phyloP scores from a whole-genome alignment of 2,888 invertebrate species.

The Drosophila pegasa region DNA sequence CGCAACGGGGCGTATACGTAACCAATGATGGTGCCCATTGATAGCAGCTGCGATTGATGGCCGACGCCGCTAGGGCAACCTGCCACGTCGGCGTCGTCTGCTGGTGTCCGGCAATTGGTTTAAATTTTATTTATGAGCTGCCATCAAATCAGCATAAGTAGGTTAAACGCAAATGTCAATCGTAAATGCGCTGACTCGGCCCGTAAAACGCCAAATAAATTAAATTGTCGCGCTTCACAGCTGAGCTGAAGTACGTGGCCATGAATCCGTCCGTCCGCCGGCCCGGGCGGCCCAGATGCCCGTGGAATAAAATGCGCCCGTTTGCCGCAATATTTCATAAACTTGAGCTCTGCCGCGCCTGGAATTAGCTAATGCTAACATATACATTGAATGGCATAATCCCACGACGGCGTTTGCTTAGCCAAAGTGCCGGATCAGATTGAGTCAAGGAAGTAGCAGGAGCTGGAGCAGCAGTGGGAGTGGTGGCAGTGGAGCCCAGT shows the following conservation, averaged over 20 bases:
- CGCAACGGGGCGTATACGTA: constrained; percentile 14
- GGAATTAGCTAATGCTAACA: constrained; percentile 73
- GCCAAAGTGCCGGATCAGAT: constrained; percentile 32
- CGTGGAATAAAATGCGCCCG: constrained; percentile 29
- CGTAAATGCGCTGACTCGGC: constrained; percentile 78
- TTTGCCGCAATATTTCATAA: constrained; percentile 72
- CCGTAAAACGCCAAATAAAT: constrained; percentile 76
- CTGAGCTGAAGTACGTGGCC: constrained; percentile 77
- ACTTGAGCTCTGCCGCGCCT: constrained; percentile 26
- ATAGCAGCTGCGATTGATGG: constrained; percentile 79
- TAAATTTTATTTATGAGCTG: constrained; percentile 82
- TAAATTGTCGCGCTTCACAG: constrained; percentile 76
- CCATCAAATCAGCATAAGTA: constrained; percentile 84
- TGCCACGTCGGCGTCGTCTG: constrained; percentile 3
- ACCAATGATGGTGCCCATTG: constrained; percentile 67
- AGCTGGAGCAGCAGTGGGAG: too few species aligned
- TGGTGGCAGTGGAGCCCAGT: background rate
- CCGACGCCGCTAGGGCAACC: constrained; percentile 11
- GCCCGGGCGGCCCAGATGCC: constrained; percentile 10
- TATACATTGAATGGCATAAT: constrained; percentile 65
- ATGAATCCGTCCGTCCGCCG: background rate
- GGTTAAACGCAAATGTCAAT: constrained; percentile 84
- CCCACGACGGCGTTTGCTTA: constrained; percentile 63
- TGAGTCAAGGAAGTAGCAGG: constrained; percentile 25
- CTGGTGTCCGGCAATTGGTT: constrained; percentile 73